These are phyloP conservation scores for Drosophila azteca DNA, from an alignment of 1,140 invertebrate genomes.

Conservation along the genomic window DNA sequence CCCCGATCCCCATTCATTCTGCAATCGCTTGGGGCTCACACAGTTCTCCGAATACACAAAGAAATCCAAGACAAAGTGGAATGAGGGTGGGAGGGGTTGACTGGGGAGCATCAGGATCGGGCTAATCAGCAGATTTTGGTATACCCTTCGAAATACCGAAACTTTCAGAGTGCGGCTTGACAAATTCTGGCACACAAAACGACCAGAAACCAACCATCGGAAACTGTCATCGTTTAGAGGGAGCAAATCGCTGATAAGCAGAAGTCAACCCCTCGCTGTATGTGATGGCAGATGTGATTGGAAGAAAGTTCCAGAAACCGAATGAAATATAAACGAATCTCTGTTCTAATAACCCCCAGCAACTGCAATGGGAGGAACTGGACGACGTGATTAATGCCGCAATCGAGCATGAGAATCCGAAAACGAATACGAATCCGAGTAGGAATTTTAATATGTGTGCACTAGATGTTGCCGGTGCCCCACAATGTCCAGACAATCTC, in stretches of 20 bases:
- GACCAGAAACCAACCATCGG: constrained; percentile 5
- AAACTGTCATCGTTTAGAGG: constrained; percentile 41
- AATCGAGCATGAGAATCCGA: constrained; percentile 25
- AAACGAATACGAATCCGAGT: not conserved
- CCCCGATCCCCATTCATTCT: not conserved
- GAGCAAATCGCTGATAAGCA: constrained; percentile 49
- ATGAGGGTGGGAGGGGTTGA: not conserved
- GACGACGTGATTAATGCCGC: constrained; percentile 62
- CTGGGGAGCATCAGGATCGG: constrained; percentile 30
- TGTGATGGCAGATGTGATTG: constrained; percentile 3
- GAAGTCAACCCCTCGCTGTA: constrained; percentile 14
- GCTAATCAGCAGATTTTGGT: constrained; percentile 67
- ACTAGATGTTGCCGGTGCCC: constrained; percentile 35
- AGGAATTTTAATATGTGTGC: constrained; percentile 49
- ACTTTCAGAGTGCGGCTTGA: constrained; percentile 13
- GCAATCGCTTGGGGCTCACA: constrained; percentile 44
- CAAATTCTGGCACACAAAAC: constrained; percentile 14
- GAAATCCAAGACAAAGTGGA: constrained; percentile 31
- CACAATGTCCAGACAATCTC: constrained; percentile 66
- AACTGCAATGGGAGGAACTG: constrained; percentile 22
- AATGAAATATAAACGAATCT: not conserved
- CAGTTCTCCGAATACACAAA: constrained; percentile 43
- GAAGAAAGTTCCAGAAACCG: constrained; percentile 59
- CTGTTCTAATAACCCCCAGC: constrained; percentile 61
- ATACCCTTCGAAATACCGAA: not conserved